Conservation (phyloP, 1,140 invertebrate species). For the Eumeta japonica region DNA sequence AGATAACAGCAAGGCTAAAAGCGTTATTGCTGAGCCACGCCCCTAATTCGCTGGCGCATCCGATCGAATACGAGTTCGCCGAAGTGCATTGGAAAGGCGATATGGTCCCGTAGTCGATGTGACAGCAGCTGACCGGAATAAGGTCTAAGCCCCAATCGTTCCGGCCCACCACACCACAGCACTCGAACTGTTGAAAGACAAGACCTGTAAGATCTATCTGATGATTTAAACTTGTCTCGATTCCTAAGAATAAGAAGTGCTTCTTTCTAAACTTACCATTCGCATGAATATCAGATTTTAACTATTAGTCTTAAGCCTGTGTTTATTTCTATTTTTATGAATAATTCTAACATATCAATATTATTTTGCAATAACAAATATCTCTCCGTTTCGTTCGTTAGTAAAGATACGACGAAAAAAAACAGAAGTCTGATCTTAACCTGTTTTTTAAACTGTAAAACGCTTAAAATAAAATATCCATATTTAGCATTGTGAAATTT, state of each 20-base stretch:
- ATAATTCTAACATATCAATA: no score
- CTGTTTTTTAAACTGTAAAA: no score
- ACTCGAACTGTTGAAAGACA: constrained; percentile 54
- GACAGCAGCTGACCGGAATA: constrained; percentile 55
- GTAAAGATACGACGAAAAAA: no score
- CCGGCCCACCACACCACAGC: constrained; percentile 61
- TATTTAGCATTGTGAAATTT: no score
- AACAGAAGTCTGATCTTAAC: no score
- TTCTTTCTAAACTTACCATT: neutral
- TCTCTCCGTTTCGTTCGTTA: no score
- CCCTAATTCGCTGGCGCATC: constrained; percentile 27
- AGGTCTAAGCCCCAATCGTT: constrained; percentile 38
- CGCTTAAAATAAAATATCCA: no score
- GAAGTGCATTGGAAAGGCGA: constrained; percentile 32
- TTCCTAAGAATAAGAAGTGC: neutral
- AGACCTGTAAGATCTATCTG: no score
- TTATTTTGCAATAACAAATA: no score
- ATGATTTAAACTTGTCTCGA: neutral
- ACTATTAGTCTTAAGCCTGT: no score
- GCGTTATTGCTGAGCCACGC: constrained; percentile 34
- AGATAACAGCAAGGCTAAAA: constrained; percentile 21
- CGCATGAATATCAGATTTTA: neutral
- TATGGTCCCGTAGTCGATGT: constrained; percentile 37
- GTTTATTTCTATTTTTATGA: no score
- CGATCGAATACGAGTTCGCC: constrained; percentile 20